Evolutionary conservation across 2,888 invertebrate genomes (phyloP).

Genomic region (Unio delphinus): DNA sequence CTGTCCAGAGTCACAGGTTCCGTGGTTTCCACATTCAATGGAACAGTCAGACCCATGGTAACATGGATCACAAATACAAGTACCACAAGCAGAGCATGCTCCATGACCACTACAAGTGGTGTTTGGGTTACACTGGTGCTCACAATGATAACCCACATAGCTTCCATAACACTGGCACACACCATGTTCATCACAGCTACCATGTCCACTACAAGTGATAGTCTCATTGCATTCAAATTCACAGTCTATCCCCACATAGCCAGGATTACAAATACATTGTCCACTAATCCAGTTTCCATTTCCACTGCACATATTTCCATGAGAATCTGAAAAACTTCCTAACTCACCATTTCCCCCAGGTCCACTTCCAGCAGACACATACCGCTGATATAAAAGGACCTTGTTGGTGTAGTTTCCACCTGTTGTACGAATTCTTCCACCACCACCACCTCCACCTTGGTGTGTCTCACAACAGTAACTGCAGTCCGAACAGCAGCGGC

Average conservation of each 20-base stretch:
- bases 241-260: slow-evolving; percentile 48
- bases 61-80: slow-evolving; percentile 55
- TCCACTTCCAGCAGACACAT: slow-evolving; percentile 28
- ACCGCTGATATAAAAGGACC: slow-evolving; percentile 33
- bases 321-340: slow-evolving; percentile 27
- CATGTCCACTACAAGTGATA: slow-evolving; percentile 41
- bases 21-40: slow-evolving; percentile 41
- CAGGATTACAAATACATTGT: slow-evolving; percentile 39
- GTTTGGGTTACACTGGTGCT: slow-evolving; percentile 38
- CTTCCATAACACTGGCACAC: slow-evolving; percentile 43
- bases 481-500: not conserved
- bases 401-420: slow-evolving; percentile 35
- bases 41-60: slow-evolving; percentile 52
- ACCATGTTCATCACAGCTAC: slow-evolving; percentile 40
- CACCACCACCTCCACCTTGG: slow-evolving; percentile 53
- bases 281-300: slow-evolving; percentile 31
- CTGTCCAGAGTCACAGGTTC: slow-evolving; percentile 39
- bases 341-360: slow-evolving; percentile 12
- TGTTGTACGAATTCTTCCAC: slow-evolving; percentile 47
- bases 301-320: slow-evolving; percentile 39
- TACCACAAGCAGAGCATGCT: slow-evolving; percentile 44
- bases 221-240: slow-evolving; percentile 40
- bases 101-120: slow-evolving; percentile 50
- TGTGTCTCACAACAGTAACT: slow-evolving; percentile 16
- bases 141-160: slow-evolving; percentile 51